Conservation (phyloP, 2,888 invertebrate species). For the Mycogona germanica region DNA sequence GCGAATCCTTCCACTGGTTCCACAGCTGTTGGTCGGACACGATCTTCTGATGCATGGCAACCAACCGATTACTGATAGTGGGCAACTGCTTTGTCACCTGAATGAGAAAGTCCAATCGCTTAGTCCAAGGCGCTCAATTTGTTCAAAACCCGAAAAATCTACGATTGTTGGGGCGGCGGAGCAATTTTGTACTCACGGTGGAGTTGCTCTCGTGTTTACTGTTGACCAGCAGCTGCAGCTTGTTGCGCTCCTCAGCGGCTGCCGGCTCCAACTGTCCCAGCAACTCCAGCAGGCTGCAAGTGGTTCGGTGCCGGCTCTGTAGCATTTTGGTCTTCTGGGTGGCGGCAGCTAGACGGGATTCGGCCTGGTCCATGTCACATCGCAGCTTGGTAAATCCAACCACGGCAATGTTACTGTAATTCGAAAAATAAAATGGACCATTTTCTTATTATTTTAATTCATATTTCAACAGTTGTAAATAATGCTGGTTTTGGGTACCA, state of each 20-base stretch:
- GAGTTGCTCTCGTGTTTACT: constrained; percentile 17
- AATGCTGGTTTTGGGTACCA: too few relatives aligned
- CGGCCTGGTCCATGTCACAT: constrained; percentile 1
- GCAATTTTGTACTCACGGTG: constrained; percentile 7
- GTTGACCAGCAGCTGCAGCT: constrained; percentile 15
- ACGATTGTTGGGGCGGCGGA: too few relatives aligned
- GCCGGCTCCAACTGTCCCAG: background rate
- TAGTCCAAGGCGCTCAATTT: background rate
- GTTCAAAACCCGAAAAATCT: background rate
- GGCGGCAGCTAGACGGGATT: background rate
- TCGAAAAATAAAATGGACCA: too few relatives aligned
- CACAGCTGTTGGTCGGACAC: constrained; percentile 8
- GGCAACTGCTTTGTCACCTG: constrained; percentile 12
- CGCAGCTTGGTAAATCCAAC: constrained; percentile 7
- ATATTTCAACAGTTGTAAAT: background rate
- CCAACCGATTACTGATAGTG: background rate
- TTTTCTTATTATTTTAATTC: background rate
- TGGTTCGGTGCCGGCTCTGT: constrained; percentile 10
- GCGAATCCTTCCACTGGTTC: constrained; percentile 11
- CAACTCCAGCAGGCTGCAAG: constrained; percentile 9
- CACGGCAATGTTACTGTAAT: background rate
- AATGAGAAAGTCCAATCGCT: too few relatives aligned
- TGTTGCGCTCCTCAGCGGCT: constrained; percentile 10
- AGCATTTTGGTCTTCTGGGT: constrained; percentile 16
- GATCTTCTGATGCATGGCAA: constrained; percentile 4